Evolutionary conservation across 2,797 vertebrate species (phyloP), one percentile per base, ranked within the genome.

Genomic region (Tenualosa thibaudeaui): DNA sequence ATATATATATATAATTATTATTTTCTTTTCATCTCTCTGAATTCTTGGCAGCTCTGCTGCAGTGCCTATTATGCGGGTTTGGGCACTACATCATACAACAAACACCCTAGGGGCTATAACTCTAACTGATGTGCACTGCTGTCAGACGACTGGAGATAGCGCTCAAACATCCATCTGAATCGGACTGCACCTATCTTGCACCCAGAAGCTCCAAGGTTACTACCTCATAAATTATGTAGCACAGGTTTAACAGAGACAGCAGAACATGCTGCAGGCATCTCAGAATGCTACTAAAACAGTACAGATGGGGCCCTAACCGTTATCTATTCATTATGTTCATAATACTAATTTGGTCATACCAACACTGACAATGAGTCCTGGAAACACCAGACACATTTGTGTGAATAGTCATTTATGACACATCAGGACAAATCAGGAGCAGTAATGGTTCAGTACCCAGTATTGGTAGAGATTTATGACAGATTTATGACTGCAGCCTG

Each of bases 61-160:
- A 87, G 78, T 81, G 78, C 88, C 83, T 86, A 75, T 88, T 88
- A 81, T 12, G 5, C n/a, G 87, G 86, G 40, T 56, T 68, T 0
- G 22, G 82, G 85, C 86, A 89, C 92, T 92, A 88, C 68, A 88
- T 91, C 89, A 92, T 49, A 82, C 12, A 85, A 91, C 88, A 90
- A 91, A 90, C 60, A 89, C 84, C 84, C 17, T 5, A 13, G 8
- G 50, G 86, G 85, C 84, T 82, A 54, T 90, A 83, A 88, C 87
- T 92, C 90, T 90, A 88, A 8, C 91, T 87, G 89, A 90, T 56
- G 53, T 86, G 86, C 89, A 83, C 75, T 78, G 84, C 86, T 85
- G 86, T 62, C 58, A 10, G 87, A 89, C 49, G 82, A 85, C 85
- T 68, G 81, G n/a, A 43, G 49, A 91, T 90, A 88, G 85, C 22